Percentiles rank a stretch among this genome's conserved stretches.
Conservation (phyloP, 2,888 invertebrate genomes). For the Cerastoderma edule region DNA sequence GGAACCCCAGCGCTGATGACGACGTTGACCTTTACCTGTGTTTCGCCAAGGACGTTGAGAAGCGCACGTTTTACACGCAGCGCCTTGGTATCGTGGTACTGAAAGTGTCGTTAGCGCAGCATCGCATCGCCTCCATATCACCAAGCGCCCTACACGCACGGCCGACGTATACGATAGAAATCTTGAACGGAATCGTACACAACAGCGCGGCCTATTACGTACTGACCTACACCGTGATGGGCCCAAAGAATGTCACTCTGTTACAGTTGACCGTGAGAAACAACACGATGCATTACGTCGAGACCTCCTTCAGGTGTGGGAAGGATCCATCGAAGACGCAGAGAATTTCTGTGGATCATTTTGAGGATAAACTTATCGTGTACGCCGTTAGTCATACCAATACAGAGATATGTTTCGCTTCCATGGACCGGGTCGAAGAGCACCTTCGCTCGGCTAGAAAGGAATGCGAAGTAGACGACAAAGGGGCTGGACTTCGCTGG, state of each 20-base stretch:
- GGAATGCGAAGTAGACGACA: neutral
- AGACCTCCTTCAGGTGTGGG: neutral
- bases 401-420: neutral
- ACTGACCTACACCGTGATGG: too few relatives aligned
- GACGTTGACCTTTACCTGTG: neutral
- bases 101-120: slow-evolving; percentile 5
- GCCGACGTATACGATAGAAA: neutral
- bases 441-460: neutral
- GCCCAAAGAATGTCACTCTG: too few relatives aligned
- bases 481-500: neutral
- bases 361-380: neutral
- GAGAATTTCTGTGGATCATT: neutral
- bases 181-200: neutral
- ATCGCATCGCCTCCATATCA: neutral
- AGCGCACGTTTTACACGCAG: neutral
- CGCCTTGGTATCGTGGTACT: slow-evolving; percentile 7
- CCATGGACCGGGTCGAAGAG: neutral
- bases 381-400: neutral
- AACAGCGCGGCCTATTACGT: neutral
- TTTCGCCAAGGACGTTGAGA: neutral
- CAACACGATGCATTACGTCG: neutral
- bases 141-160: neutral
- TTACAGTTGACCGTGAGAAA: too few relatives aligned
- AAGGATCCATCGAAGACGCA: too few relatives aligned
- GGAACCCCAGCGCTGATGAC: neutral